Base-by-base conservation (phyloP, 2,888 invertebrate genomes). In the Philaethria dido region DNA sequence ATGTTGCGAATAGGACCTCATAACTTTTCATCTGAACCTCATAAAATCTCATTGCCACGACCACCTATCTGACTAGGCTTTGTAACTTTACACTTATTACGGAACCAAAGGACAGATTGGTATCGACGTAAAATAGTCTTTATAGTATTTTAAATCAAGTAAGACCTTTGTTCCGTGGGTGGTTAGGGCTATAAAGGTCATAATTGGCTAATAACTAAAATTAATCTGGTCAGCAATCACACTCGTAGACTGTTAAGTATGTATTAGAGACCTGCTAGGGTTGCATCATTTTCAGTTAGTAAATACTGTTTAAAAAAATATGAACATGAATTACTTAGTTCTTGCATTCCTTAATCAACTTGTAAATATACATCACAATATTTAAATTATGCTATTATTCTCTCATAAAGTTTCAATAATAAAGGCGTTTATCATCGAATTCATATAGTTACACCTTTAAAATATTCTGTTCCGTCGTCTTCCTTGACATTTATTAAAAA, bases 11-110 rank as follows among this genome's bases (percentile, higher is more conserved):
- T 74, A 74, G 72, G 73, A 74, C 76, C 77, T 77, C 78, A 80
- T 84, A 83, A 82, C 74, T 84, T 78, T 77, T 78, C 78, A 80
- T 81, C 80, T 73, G 71, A 70, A 72, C 73, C 77, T 77, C 81
- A 81, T 84, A 83, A 84, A 83, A 76, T 75, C 77, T 77, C 75
- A 79, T 78, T 72, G 80, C 77, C 78, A 76, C 79, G 77, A 77
- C 78, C 73, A 73, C 71, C 75, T 75, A 77, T 76, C 74, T 74
- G 70, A 71, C 78, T 71, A 70, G 72, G 77, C 75, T 78, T 77
- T 78, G 83, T 79, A 83, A 83, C 79, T 77, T 78, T 78, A 83
- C 81, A 82, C 83, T 84, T 83, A 83, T 82, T 82, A 79, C 78
- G 71, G 67, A 69, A 69, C 68, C 66, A 66, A 72, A 73, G 76